Evolutionary conservation across 1,140 invertebrate species (phyloP).

Genomic region (Drosophila willistoni): DNA sequence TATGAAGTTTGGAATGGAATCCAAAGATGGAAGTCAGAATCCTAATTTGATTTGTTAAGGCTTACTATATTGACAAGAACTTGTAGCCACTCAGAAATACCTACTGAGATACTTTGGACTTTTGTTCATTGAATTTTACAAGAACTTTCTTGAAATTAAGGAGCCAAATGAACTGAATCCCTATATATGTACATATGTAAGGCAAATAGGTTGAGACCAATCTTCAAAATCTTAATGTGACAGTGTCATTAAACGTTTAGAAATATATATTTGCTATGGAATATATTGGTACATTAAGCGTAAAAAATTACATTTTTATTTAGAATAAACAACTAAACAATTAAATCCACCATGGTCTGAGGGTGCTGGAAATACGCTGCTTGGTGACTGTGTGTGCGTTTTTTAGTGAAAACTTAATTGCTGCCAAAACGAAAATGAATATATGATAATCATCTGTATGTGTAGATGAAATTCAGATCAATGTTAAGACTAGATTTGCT

Average conservation of each 20-base stretch:
- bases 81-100: too few species aligned
- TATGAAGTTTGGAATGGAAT: too few species aligned
- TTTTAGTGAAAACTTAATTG: not conserved
- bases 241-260: not conserved
- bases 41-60: too few species aligned
- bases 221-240: too few species aligned
- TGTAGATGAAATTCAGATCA: not conserved
- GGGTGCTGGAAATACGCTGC: constrained; percentile 22
- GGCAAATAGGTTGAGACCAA: too few species aligned
- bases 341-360: not conserved
- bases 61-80: too few species aligned
- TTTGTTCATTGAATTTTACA: too few species aligned
- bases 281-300: constrained; percentile 5
- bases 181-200: too few species aligned
- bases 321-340: not conserved
- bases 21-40: too few species aligned
- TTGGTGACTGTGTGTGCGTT: constrained; percentile 15
- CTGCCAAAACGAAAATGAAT: constrained; percentile 23
- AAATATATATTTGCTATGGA: constrained; percentile 6
- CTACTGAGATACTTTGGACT: too few species aligned
- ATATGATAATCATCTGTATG: constrained; percentile 3
- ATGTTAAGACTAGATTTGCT: constrained; percentile 46
- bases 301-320: not conserved
- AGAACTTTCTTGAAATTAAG: too few species aligned
- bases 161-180: too few species aligned